Conservation (phyloP, 2,888 invertebrate genomes). For the Drosophila pseudotakahashii region DNA sequence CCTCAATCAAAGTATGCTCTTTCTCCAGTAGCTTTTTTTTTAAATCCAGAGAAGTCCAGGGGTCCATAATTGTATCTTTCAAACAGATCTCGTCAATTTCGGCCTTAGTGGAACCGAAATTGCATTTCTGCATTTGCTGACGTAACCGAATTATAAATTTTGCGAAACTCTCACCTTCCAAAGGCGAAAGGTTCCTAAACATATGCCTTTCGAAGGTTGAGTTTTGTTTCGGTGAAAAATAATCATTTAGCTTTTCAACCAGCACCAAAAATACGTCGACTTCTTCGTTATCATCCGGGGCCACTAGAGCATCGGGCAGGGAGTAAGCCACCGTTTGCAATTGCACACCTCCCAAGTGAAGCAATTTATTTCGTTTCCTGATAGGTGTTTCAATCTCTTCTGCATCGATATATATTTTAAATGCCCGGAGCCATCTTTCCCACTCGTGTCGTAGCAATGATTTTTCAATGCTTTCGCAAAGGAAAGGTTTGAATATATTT, state of each 20-base stretch:
- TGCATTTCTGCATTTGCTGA: neutral
- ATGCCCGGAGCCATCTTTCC: neutral
- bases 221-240: no score
- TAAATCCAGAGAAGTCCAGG: neutral
- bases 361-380: conserved; percentile 9
- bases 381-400: conserved; percentile 6
- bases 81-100: neutral
- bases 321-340: no score
- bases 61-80: neutral
- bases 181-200: no score
- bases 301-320: no score
- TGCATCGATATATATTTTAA: neutral
- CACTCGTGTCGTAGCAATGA: neutral
- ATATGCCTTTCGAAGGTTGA: no score
- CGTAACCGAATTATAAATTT: neutral
- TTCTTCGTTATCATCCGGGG: no score
- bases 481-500: neutral
- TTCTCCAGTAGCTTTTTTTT: neutral
- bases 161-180: neutral
- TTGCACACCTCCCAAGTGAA: conserved; percentile 20
- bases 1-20: neutral
- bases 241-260: no score
- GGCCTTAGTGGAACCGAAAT: neutral
- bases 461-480: neutral
- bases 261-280: no score